Evolutionary conservation across 2,113 vertebrate species (phyloP).

Genomic region (Pseudopipra pipra): DNA sequence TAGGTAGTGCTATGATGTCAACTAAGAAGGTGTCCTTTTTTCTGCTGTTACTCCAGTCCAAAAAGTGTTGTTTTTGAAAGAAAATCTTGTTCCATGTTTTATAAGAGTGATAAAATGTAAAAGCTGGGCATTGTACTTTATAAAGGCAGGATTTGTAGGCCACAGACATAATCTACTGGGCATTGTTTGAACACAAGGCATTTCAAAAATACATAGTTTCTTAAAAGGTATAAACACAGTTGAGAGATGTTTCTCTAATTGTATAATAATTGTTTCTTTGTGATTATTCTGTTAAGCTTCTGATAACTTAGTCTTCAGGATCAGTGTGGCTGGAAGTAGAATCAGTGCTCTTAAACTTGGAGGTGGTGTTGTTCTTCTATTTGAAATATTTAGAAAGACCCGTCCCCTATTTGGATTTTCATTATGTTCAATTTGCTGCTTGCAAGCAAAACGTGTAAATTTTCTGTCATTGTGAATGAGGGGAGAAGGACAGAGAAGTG

Average conservation of each 20-base stretch:
- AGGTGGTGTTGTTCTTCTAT: neutral
- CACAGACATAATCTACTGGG: slow-evolving; percentile 8
- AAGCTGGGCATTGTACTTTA: slow-evolving; percentile 28
- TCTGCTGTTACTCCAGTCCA: neutral
- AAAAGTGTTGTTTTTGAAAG: slow-evolving; percentile 45
- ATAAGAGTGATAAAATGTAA: slow-evolving; percentile 51
- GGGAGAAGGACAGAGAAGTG: neutral
- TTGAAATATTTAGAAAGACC: neutral
- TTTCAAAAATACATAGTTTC: slow-evolving; percentile 42
- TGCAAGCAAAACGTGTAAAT: neutral
- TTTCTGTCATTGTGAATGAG: neutral
- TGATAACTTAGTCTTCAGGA: neutral
- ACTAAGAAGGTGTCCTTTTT: slow-evolving; percentile 38
- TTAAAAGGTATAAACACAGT: neutral
- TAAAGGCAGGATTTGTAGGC: slow-evolving; percentile 53
- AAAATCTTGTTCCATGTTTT: slow-evolving; percentile 55
- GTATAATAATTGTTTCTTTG: slow-evolving; percentile 38
- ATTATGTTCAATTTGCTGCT: neutral
- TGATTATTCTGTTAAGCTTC: slow-evolving; percentile 35
- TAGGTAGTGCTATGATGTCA: slow-evolving; percentile 60
- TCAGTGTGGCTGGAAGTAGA: neutral
- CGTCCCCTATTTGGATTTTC: neutral
- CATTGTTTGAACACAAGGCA: slow-evolving; percentile 55
- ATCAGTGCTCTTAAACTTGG: neutral
- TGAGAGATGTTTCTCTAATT: slow-evolving; percentile 21